A percentile compares a stretch with the other conserved stretches of the same genome.
Evolutionary conservation across 2,113 vertebrate genomes (phyloP).

Genomic region (Myrmecobius fasciatus): DNA sequence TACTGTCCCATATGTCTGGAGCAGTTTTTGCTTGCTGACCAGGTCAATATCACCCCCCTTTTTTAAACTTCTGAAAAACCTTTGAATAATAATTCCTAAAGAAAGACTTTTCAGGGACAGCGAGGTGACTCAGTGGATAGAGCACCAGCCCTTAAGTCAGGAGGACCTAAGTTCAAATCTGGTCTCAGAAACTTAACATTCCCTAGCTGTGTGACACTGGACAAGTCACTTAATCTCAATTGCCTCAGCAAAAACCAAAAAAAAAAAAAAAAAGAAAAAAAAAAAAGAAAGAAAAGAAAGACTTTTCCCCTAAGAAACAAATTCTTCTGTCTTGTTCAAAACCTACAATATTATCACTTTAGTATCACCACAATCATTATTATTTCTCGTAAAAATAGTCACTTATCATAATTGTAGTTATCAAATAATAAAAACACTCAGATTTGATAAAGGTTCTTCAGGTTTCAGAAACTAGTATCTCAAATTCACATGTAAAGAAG

Average conservation of each 20-base stretch:
- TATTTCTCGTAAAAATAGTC: neutral
- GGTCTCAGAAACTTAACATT: too few species aligned
- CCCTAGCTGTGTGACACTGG: too few species aligned
- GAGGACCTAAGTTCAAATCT: too few species aligned
- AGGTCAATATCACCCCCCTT: slow-evolving; percentile 1
- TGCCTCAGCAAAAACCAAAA: too few species aligned
- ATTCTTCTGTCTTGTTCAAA: neutral
- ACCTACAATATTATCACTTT: neutral
- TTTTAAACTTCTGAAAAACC: slow-evolving; percentile 49
- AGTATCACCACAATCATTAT: neutral
- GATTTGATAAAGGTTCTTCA: neutral
- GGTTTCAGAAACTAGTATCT: neutral
- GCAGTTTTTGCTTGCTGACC: slow-evolving; percentile 27
- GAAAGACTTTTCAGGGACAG: neutral
- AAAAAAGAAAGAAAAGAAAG: too few species aligned
- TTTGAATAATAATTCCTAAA: slow-evolving; percentile 14
- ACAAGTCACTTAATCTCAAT: too few species aligned
- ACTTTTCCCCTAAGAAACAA: slow-evolving; percentile 9
- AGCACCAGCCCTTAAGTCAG: too few species aligned
- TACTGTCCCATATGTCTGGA: neutral
- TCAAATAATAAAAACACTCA: neutral
- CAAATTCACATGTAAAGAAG: neutral
- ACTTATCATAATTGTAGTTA: neutral
- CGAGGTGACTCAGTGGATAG: too few species aligned
- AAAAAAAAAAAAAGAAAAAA: too few species aligned